Percentiles rank a stretch among this genome's conserved stretches.
These are phyloP conservation scores for Xyliphius kryptos DNA, from an alignment of 2,113 vertebrate species.

Conservation along the genomic window DNA sequence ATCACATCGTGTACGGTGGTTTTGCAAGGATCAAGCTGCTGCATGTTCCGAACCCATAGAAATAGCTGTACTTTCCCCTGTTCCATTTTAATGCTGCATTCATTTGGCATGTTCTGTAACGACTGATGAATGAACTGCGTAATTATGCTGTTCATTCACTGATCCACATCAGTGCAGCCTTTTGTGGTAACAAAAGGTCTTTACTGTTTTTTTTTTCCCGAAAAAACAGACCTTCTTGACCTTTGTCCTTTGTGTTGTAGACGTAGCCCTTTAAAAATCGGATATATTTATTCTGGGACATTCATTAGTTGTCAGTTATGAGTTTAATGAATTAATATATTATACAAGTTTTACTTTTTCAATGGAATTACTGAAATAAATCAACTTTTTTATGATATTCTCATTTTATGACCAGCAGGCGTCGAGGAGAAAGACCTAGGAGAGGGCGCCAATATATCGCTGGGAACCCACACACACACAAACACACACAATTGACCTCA, in stretches of 20 bases:
- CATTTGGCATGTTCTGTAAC: slow-evolving; percentile 18
- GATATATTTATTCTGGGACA: too few relatives aligned
- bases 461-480: too few relatives aligned
- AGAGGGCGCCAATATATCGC: too few relatives aligned
- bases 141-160: slow-evolving; percentile 11
- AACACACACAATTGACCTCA: too few relatives aligned
- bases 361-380: too few relatives aligned
- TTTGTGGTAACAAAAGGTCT: slow-evolving; percentile 13
- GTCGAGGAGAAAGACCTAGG: too few relatives aligned
- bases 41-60: slow-evolving; percentile 31
- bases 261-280: too few relatives aligned
- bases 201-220: slow-evolving; percentile 12
- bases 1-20: slow-evolving; percentile 20
- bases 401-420: too few relatives aligned
- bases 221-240: slow-evolving; percentile 13
- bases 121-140: slow-evolving; percentile 24
- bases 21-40: slow-evolving; percentile 33
- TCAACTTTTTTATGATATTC: too few relatives aligned
- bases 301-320: too few relatives aligned
- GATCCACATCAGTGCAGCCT: slow-evolving; percentile 1
- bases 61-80: slow-evolving; percentile 40
- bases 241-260: slow-evolving; percentile 23
- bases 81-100: slow-evolving; percentile 33
- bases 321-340: too few relatives aligned
- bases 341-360: too few relatives aligned